phyloP scores from a whole-genome alignment of 2,797 vertebrate species.

The Rhynchotus rufescens region DNA sequence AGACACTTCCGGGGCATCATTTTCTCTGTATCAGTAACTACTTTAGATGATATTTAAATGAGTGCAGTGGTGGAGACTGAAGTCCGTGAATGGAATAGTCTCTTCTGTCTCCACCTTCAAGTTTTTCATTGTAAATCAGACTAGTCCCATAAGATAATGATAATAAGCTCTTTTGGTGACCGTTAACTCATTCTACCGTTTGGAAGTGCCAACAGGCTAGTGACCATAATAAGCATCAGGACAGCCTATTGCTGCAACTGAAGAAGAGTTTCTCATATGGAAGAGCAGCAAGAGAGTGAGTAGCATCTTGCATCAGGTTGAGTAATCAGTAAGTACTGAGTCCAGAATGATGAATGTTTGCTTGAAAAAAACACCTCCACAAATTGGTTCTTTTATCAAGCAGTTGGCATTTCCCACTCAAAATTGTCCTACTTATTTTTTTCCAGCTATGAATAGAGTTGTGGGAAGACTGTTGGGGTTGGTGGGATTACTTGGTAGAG shows the following conservation, averaged over 20 bases:
- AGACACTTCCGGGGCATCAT: constrained; percentile 7
- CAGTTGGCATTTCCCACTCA: not conserved
- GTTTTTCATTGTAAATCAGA: not conserved
- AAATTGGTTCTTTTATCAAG: not conserved
- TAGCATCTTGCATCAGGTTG: not conserved
- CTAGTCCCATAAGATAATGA: not conserved
- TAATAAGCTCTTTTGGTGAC: not conserved
- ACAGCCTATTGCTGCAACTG: not conserved
- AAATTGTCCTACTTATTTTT: not conserved
- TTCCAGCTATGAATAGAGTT: not conserved
- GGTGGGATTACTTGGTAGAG: not conserved
- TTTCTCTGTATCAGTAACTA: constrained; percentile 45
- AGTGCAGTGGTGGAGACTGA: not conserved
- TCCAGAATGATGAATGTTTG: not conserved
- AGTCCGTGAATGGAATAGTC: not conserved
- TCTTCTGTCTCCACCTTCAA: not conserved
- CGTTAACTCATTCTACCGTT: not conserved
- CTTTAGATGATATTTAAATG: constrained; percentile 26
- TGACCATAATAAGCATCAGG: not conserved
- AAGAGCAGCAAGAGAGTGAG: not conserved
- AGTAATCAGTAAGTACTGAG: not conserved
- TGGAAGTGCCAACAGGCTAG: not conserved
- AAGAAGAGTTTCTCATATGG: not conserved
- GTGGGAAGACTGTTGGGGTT: not conserved
- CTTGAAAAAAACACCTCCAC: not conserved